Percentiles rank a stretch among this genome's conserved stretches.
phyloP scores from a whole-genome alignment of 1,140 invertebrate species.

The Lepeophtheirus salmonis region DNA sequence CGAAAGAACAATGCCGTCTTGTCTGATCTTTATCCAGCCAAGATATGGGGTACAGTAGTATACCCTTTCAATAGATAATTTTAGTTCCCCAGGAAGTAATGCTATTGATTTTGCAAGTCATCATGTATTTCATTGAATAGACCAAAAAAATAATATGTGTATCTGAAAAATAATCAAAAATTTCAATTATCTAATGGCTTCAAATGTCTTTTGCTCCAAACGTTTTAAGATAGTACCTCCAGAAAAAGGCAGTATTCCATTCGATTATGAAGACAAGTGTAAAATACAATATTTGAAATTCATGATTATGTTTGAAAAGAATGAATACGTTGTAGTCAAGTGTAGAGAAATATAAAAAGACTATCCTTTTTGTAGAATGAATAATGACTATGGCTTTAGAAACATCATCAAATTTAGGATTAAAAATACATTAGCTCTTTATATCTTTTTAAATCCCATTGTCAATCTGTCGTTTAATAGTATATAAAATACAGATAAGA shows the following conservation, averaged over 20 bases:
- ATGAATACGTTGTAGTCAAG: slow-evolving; percentile 48
- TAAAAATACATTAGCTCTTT: slow-evolving; percentile 21
- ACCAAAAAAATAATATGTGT: no score
- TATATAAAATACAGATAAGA: not conserved
- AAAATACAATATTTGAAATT: slow-evolving; percentile 42
- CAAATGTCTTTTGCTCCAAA: slow-evolving; percentile 64
- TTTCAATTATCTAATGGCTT: slow-evolving; percentile 40
- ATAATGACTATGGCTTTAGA: slow-evolving; percentile 76
- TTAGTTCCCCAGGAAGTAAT: no score
- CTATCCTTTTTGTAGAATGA: slow-evolving; percentile 82
- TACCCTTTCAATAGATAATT: no score
- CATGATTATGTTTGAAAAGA: slow-evolving; percentile 59
- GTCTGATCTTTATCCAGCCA: no score
- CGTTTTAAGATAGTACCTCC: slow-evolving; percentile 60
- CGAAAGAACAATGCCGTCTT: no score
- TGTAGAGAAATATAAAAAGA: slow-evolving; percentile 57
- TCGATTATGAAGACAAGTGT: slow-evolving; percentile 77
- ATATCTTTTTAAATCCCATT: not conserved
- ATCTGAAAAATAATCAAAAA: no score
- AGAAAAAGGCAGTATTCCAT: slow-evolving; percentile 74
- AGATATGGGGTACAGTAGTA: no score
- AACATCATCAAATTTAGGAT: slow-evolving; percentile 66
- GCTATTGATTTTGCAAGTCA: no score
- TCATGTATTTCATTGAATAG: no score
- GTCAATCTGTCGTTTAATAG: not conserved